Evolutionary conservation across 2,113 vertebrate genomes (phyloP).

Genomic region (Phoenicopterus ruber): DNA sequence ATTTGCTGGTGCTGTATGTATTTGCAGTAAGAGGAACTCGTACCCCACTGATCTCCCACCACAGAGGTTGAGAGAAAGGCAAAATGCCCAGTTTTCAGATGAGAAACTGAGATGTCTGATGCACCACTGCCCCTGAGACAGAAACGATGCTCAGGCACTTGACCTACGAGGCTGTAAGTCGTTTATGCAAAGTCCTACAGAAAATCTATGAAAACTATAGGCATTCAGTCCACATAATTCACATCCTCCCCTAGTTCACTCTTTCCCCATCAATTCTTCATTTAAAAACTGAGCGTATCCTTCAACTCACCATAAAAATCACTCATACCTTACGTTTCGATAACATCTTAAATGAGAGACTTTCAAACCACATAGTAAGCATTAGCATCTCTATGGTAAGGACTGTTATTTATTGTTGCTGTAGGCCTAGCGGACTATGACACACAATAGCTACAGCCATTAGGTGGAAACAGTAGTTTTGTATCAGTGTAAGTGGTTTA

Average conservation of each 20-base stretch:
- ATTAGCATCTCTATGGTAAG: neutral
- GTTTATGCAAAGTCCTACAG: neutral
- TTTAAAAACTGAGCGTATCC: neutral
- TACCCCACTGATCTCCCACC: neutral
- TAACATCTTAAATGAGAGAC: neutral
- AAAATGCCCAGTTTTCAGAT: neutral
- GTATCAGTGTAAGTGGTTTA: neutral
- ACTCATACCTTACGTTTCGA: neutral
- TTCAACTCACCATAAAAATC: neutral
- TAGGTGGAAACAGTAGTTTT: neutral
- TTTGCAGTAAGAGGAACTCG: neutral
- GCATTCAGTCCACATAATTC: neutral
- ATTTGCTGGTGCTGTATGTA: rapidly evolving
- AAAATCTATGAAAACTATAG: neutral
- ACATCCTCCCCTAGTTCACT: neutral
- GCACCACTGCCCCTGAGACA: neutral
- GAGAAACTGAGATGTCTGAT: neutral
- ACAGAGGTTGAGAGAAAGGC: neutral
- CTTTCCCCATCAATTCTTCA: neutral
- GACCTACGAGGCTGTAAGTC: neutral
- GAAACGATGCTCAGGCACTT: neutral
- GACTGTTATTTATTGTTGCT: neutral
- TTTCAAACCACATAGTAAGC: neutral
- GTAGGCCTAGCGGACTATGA: neutral
- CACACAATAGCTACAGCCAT: neutral